Base-by-base conservation (phyloP, 1,140 invertebrate genomes). In the Neocloeon triangulifer region DNA sequence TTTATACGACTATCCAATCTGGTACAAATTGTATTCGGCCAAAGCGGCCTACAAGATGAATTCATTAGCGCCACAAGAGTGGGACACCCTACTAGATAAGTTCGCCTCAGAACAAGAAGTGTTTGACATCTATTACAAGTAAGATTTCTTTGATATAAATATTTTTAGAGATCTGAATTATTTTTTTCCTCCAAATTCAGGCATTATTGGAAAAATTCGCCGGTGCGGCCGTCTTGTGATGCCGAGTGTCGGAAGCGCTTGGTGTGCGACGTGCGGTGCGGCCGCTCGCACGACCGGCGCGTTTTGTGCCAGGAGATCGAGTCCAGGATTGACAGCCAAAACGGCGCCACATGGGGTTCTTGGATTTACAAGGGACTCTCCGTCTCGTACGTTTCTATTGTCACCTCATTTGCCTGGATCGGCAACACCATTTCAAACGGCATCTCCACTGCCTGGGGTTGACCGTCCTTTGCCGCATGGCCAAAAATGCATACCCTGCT, bases 101-200 rank as follows among this genome's bases (percentile, higher is more conserved):
- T 75, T 92, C 63, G 69, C 74, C 9, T 66, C 72, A 33, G 81
- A 89, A 52, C 73, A 78, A 40, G 66, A 72, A 22, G 48, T 85
- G 1, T 92, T 91, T 46, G 74, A 86, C 50, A 56, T 77, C 33
- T 89, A 86, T 55, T 80, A 81, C 52, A 86, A 81, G 81, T 88
- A 61, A 55, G 52, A n/a, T n/a, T n/a, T n/a, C n/a, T n/a, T n/a
- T n/a, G n/a, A n/a, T 27, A 12, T 10, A 14, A 21, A 25, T 22
- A 5, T 33, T 34, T 7, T 32, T 23, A n/a, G 22, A n/a, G n/a
- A n/a, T n/a, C n/a, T n/a, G n/a, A n/a, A n/a, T n/a, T 20, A 21
- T 21, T 28, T 34, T 33, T 29, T 25, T 23, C 7, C 35, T 30
- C 34, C 34, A 21, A 43, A 44, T 33, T 18, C 33, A 86, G 79